phyloP scores from a whole-genome alignment of 2,888 invertebrate genomes.

The Amphimallon solstitiale region DNA sequence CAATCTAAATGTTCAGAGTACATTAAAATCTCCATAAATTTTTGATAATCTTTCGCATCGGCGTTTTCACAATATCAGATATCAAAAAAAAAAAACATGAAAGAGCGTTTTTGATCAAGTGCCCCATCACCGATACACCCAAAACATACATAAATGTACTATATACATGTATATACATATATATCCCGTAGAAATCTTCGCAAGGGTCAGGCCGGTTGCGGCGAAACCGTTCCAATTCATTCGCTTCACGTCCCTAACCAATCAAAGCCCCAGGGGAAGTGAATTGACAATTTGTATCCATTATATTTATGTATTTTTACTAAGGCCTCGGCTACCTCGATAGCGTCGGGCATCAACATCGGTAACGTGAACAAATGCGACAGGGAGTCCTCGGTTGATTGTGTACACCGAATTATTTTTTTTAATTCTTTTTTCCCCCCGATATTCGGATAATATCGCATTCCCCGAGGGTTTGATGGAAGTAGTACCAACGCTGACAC shows the following conservation, averaged over 20 bases:
- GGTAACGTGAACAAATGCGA: not conserved
- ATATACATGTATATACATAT: not conserved
- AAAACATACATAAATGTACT: not conserved
- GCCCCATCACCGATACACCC: constrained; percentile 7
- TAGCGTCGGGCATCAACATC: constrained; percentile 35
- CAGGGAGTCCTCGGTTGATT: constrained; percentile 50
- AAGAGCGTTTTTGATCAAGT: constrained; percentile 28
- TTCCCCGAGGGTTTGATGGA: constrained; percentile 56
- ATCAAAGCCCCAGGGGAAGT: constrained; percentile 59
- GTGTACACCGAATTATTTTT: constrained; percentile 46
- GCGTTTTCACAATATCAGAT: constrained; percentile 20
- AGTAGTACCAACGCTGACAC: constrained; percentile 37
- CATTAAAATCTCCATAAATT: not conserved
- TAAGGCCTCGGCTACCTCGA: constrained; percentile 49
- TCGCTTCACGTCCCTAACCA: constrained; percentile 50
- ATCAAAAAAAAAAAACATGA: constrained; percentile 18
- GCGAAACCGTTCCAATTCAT: constrained; percentile 8
- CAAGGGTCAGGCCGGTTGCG: not conserved
- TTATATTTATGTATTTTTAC: constrained; percentile 62
- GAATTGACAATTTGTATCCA: constrained; percentile 62
- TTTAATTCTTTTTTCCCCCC: constrained; percentile 23
- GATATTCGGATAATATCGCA: constrained; percentile 54
- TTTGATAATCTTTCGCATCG: constrained; percentile 16
- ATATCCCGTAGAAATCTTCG: constrained; percentile 3
- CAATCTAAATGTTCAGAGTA: not conserved